Conservation (phyloP, 2,797 vertebrate genomes). For the Pseudochirops cupreus region DNA sequence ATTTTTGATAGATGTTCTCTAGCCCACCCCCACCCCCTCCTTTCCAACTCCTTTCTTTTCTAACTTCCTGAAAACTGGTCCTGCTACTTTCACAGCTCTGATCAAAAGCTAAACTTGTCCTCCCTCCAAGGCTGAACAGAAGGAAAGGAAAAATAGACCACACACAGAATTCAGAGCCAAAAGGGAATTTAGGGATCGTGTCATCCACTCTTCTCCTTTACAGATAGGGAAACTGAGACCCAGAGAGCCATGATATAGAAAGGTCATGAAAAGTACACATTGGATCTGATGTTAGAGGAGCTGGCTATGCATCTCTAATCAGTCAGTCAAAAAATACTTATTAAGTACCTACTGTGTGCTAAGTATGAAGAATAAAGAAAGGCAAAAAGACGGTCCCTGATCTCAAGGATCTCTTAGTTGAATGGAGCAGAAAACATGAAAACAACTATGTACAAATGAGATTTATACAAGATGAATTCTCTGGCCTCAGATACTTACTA, state of each 20-base stretch:
- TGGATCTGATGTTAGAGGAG: not conserved
- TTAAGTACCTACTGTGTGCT: not conserved
- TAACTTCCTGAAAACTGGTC: not conserved
- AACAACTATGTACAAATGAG: slow-evolving; percentile 2
- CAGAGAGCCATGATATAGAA: not conserved
- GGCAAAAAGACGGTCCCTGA: not conserved
- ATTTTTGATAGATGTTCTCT: not conserved
- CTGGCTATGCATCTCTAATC: not conserved
- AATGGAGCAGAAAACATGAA: slow-evolving; percentile 9
- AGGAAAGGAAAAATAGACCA: not conserved
- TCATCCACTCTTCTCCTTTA: not conserved
- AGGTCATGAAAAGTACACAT: not conserved
- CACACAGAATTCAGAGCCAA: not conserved
- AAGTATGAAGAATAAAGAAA: not conserved
- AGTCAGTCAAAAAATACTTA: not conserved
- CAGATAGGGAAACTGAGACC: not conserved
- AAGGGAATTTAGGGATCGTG: not conserved
- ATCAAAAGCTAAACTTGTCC: not conserved
- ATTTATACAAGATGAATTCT: not conserved
- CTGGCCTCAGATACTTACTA: not conserved
- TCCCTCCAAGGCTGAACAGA: not conserved
- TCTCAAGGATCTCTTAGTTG: not conserved
- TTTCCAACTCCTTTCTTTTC: not conserved
- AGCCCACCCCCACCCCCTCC: not conserved
- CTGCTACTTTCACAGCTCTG: not conserved